phyloP scores from a whole-genome alignment of 2,113 vertebrate species.

The Taurulus bubalis region DNA sequence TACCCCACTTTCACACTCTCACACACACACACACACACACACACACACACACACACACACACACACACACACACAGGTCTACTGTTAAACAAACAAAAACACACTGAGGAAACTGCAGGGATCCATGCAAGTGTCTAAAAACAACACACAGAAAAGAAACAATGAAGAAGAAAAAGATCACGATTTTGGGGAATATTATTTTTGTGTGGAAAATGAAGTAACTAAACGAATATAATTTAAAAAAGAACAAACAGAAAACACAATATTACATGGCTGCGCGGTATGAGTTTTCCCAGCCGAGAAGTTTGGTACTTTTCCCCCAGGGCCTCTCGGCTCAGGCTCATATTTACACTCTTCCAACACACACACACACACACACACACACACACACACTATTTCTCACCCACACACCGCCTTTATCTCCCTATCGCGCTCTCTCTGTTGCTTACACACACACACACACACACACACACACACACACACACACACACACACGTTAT shows the following conservation, averaged over 20 bases:
- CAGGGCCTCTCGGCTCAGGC: slow-evolving; percentile 47
- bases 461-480: slow-evolving; percentile 47
- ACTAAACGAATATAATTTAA: not conserved
- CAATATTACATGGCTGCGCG: slow-evolving; percentile 2
- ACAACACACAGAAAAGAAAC: not conserved
- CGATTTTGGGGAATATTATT: not conserved
- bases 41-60: slow-evolving; percentile 3
- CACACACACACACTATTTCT: not conserved
- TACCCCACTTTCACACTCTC: slow-evolving; percentile 31
- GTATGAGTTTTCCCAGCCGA: slow-evolving; percentile 43
- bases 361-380: slow-evolving; percentile 46
- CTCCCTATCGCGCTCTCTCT: slow-evolving; percentile 26
- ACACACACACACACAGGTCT: slow-evolving; percentile 2
- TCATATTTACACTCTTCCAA: slow-evolving; percentile 58
- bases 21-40: slow-evolving; percentile 44
- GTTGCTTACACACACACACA: slow-evolving; percentile 39
- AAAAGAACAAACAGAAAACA: slow-evolving; percentile 18
- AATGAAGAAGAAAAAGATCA: not conserved
- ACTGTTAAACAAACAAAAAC: not conserved
- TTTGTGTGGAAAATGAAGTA: not conserved
- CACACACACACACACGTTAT: slow-evolving; percentile 48
- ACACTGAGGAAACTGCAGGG: not conserved
- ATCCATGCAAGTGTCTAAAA: not conserved
- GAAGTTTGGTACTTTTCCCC: slow-evolving; percentile 43
- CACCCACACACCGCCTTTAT: slow-evolving; percentile 30